A percentile compares a stretch with the other conserved stretches of the same genome.
phyloP scores from a whole-genome alignment of 30 jellyfish, hydroid and myxozoan species.

The Phacellophora camtschatica region DNA sequence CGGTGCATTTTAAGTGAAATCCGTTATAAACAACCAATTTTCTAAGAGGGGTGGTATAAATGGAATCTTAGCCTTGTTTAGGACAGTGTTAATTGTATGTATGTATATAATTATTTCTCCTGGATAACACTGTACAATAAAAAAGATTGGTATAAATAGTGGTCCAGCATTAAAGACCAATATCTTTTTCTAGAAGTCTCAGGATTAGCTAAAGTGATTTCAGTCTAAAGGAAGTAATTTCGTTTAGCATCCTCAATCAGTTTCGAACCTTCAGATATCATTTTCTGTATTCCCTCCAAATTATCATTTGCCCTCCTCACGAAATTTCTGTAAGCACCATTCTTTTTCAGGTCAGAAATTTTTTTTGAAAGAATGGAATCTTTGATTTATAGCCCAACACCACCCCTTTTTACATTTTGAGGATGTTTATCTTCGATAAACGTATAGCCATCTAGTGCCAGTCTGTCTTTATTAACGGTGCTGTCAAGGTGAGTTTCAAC shows the following conservation, averaged over 20 bases:
- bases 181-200: slow-evolving; percentile 22
- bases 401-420: too few relatives aligned
- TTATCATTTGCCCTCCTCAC: slow-evolving; percentile 10
- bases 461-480: too few relatives aligned
- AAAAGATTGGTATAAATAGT: too few relatives aligned
- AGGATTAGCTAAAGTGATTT: slow-evolving; percentile 21
- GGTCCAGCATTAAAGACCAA: slow-evolving; percentile 12
- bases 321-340: slow-evolving; percentile 22
- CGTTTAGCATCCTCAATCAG: slow-evolving; percentile 21
- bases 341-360: too few relatives aligned
- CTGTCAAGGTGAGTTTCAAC: too few relatives aligned
- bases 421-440: too few relatives aligned
- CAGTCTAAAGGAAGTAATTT: slow-evolving; percentile 24
- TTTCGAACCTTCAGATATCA: slow-evolving; percentile 29
- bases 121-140: too few relatives aligned
- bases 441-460: too few relatives aligned
- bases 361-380: too few relatives aligned
- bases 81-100: background rate
- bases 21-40: background rate
- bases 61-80: too few relatives aligned
- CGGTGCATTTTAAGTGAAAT: slow-evolving; percentile 1
- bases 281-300: slow-evolving; percentile 26
- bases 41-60: slow-evolving; percentile 24
- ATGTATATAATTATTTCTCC: too few relatives aligned
- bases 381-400: too few relatives aligned